Conservation (phyloP, 2,888 invertebrate genomes). For the Penaeus monodon region DNA sequence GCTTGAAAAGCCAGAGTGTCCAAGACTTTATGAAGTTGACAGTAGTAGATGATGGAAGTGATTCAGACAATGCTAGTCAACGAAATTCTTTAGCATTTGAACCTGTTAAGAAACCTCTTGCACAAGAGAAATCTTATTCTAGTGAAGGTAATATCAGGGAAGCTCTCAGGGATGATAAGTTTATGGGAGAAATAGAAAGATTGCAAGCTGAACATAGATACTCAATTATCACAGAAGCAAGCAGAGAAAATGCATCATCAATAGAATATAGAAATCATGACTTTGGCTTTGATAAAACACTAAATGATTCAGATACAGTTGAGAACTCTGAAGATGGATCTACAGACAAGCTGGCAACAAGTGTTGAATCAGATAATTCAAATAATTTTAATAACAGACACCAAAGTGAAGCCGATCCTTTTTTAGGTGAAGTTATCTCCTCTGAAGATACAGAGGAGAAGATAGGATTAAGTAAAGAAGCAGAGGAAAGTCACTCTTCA, state of each 20-base stretch:
- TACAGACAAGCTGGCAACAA: constrained; percentile 27
- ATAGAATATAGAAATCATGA: constrained; percentile 49
- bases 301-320: constrained; percentile 9
- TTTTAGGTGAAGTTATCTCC: constrained; percentile 57
- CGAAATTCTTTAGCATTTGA: constrained; percentile 52
- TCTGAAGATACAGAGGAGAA: constrained; percentile 49
- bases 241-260: constrained; percentile 58
- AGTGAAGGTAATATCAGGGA: constrained; percentile 75
- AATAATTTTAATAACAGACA: constrained; percentile 22
- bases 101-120: constrained; percentile 22
- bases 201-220: constrained; percentile 58
- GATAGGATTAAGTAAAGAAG: background rate
- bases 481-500: constrained; percentile 3
- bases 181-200: constrained; percentile 58
- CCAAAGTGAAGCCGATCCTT: constrained; percentile 46
- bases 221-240: constrained; percentile 59
- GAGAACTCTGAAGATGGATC: constrained; percentile 19
- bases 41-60: constrained; percentile 74
- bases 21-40: constrained; percentile 79
- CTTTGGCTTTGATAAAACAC: constrained; percentile 8
- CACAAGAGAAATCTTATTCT: constrained; percentile 69
- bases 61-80: constrained; percentile 66
- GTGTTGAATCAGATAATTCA: constrained; percentile 32
- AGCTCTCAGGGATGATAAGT: constrained; percentile 68
- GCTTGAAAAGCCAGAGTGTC: constrained; percentile 78